Percentiles rank a stretch among this genome's conserved stretches.
Evolutionary conservation across 2,113 vertebrate species (phyloP).

Genomic region (Excalfactoria chinensis): DNA sequence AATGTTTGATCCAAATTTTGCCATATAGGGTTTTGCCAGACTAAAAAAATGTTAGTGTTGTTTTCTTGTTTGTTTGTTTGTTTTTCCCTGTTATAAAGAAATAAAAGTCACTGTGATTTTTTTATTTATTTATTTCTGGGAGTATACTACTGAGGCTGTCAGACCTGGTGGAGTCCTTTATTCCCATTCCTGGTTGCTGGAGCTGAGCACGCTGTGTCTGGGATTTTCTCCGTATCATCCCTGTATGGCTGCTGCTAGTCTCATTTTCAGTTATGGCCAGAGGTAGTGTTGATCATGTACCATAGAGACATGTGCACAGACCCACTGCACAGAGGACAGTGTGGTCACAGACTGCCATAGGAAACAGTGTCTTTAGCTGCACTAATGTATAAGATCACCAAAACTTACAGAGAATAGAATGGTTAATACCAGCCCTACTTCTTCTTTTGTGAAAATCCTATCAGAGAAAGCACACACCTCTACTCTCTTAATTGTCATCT

Average conservation of each 20-base stretch:
- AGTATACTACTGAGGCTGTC: rapidly evolving
- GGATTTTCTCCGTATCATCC: neutral
- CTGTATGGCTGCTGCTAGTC: neutral
- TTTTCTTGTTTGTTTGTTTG: too few species aligned
- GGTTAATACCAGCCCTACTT: neutral
- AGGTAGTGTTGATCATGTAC: neutral
- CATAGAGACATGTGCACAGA: neutral
- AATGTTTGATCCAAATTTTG: neutral
- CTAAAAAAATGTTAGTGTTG: neutral
- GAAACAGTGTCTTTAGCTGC: neutral
- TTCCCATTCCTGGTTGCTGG: neutral
- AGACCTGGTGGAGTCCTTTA: neutral
- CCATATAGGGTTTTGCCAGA: neutral
- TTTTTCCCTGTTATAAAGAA: neutral
- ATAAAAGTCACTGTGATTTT: too few species aligned
- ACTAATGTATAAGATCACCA: neutral
- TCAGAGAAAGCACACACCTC: neutral
- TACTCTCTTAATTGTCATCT: neutral
- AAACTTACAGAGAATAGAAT: neutral
- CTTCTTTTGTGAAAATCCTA: neutral
- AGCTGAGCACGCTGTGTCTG: neutral
- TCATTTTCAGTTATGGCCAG: neutral
- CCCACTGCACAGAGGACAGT: too few species aligned
- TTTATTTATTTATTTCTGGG: neutral
- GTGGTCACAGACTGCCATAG: neutral